Evolutionary conservation across 2,888 invertebrate genomes (phyloP), one percentile per base, ranked within the genome.

Genomic region (Phrixothrix hirtus): DNA sequence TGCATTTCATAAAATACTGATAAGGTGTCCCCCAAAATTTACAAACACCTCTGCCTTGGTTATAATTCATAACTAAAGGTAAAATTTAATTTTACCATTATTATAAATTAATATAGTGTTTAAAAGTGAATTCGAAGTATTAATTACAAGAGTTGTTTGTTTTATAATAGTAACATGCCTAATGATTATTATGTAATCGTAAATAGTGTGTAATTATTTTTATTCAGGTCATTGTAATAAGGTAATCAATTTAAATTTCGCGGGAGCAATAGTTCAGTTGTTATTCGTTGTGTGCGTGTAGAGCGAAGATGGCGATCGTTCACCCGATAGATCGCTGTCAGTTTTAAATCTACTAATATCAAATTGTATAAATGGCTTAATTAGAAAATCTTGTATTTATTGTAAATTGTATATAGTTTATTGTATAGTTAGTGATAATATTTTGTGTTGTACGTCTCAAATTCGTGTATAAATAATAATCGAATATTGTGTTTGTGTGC

Each of bases 371-470:
- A 81, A 84, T 84, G 83, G 83, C 83, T 78, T 84, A 83, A 83
- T 77, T 75, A 77, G 77, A 75, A 77, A 77, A 79, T 80, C 78
- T 77, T 80, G 79, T 81, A 79, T 78, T 79, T 81, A 80, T 79
- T 83, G 82, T 83, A 83, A 80, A 83, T 84, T 84, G 84, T 85
- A 85, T 82, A 84, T 85, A 84, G 83, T 82, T 79, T 77, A 76
- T 80, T 84, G 84, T 84, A 84, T 81, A 85, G 84, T 83, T 83
- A 84, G 84, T 83, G 80, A 78, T 83, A 83, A 83, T 83, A 83
- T 83, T 83, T 83, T 74, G 74, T 75, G 75, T 75, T 75, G 74
- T 74, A 74, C 71, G 64, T 65, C 55, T 52, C 52, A 50, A 51
- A 61, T 64, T 69, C 79, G 81, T 77, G 79, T 80, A 80, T 78